Conservation (phyloP, 2,113 vertebrate species). For the Hirundichthys speculiger region DNA sequence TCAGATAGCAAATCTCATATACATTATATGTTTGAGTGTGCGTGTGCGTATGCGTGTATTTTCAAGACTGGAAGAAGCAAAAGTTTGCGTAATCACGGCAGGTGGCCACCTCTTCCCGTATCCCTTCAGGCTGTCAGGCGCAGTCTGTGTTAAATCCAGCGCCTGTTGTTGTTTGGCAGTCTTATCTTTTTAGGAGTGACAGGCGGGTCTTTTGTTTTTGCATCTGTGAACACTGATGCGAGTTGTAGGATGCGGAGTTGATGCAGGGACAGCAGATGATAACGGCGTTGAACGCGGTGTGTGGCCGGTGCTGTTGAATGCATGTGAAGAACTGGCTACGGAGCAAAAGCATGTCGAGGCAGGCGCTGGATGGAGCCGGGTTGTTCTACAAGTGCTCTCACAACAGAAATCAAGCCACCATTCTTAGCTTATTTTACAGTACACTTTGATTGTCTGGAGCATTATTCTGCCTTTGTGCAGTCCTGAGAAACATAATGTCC, state of each 20-base stretch:
- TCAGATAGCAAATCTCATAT: constrained; percentile 37
- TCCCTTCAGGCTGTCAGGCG: constrained; percentile 50
- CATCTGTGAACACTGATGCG: constrained; percentile 37
- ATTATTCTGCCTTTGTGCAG: constrained; percentile 5
- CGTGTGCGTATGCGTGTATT: not conserved
- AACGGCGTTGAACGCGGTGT: not conserved
- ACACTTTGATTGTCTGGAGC: constrained; percentile 4
- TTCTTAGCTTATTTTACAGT: not conserved
- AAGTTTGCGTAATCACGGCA: constrained; percentile 59
- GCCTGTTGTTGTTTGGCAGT: constrained; percentile 67
- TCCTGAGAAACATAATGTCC: not conserved
- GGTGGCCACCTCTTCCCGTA: too few relatives aligned
- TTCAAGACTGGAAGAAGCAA: constrained; percentile 32
- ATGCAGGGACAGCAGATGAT: constrained; percentile 9
- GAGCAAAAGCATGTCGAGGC: not conserved
- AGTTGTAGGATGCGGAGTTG: not conserved
- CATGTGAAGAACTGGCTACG: not conserved
- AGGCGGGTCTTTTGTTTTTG: constrained; percentile 57
- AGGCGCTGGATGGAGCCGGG: not conserved
- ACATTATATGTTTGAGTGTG: constrained; percentile 26
- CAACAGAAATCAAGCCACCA: not conserved
- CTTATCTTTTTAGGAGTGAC: constrained; percentile 42
- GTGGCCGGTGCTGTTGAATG: not conserved
- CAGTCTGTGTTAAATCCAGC: constrained; percentile 54
- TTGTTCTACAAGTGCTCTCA: not conserved